A percentile compares a stretch with the other conserved stretches of the same genome.
Evolutionary conservation across 1,140 invertebrate genomes (phyloP).

Genomic region (Anthonomus grandis): DNA sequence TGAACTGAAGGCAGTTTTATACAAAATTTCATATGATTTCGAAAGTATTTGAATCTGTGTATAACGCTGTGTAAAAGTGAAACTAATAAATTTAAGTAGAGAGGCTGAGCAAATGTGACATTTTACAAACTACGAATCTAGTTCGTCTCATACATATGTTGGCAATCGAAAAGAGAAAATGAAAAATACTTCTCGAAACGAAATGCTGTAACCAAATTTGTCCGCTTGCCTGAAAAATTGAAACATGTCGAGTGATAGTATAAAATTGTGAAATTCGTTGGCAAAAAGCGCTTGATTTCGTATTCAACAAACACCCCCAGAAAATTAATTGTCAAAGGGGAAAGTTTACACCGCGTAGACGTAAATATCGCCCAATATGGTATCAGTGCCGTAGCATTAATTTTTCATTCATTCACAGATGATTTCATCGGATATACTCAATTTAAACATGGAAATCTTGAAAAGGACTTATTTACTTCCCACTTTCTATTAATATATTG

Average conservation of each 20-base stretch:
- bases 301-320: constrained; percentile 26
- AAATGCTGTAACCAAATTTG: constrained; percentile 21
- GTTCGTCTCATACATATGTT: too few species aligned
- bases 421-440: not conserved
- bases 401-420: not conserved
- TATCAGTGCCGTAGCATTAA: constrained; percentile 12
- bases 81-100: too few species aligned
- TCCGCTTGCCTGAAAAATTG: constrained; percentile 21
- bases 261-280: constrained; percentile 22
- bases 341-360: constrained; percentile 24
- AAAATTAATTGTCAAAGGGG: constrained; percentile 25
- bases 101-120: too few species aligned
- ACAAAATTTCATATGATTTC: too few species aligned
- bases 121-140: too few species aligned
- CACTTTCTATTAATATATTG: not conserved
- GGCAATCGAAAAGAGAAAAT: too few species aligned
- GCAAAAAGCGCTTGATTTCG: constrained; percentile 22
- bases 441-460: not conserved
- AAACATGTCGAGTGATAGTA: constrained; percentile 22
- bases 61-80: too few species aligned
- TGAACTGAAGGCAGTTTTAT: too few species aligned
- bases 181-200: too few species aligned
- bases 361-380: constrained; percentile 19
- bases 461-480: not conserved
- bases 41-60: too few species aligned